Base-by-base conservation (phyloP, 1,140 invertebrate species). In the Calliopsis andreniformis region DNA sequence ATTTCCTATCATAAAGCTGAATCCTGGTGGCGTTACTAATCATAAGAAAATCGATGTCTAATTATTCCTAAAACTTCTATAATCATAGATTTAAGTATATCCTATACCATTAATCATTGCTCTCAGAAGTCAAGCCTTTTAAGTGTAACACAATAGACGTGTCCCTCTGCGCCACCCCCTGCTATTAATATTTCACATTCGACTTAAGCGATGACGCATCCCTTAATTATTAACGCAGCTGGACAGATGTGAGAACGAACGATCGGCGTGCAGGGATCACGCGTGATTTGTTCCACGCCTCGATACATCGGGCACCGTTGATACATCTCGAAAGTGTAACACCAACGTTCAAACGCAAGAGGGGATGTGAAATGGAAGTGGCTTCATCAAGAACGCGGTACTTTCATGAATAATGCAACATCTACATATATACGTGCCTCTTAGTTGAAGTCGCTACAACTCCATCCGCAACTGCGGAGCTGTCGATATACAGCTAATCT, bases 401-500 rank as follows among this genome's bases (percentile, higher is more conserved):
- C 86, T 84, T 89, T 90, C 89, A 91, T 90, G 90, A 91, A 91
- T 91, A 90, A 91, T 91, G 88, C 89, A 91, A 78, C 79, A 76
- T 83, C 76, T 55, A 51, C 64, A 81, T 80, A 66, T 83, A 69
- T 55, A 51, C 64, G 80, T 80, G 63, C 77, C 73, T 76, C 62
- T 55, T 64, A 55, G 49, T 43, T 53, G 23, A n/a, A 28, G 10
- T 25, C 35, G 73, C 64, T 39, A 82, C 56, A 43, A 51, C 59
- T 72, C 42, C 66, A 84, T 80, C 56, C 69, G 73, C 49, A 42
- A n/a, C 18, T 23, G 47, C 2, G 25, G n/a, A 51, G 8, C 18
- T 7, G 18, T 14, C 8, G 56, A 71, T 71, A 6, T 5, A 18
- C 23, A 1, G 30, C 43, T 71, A 70, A 47, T 70, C 42, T 70